Percentiles rank a stretch among this genome's conserved stretches.
Evolutionary conservation across 1,140 invertebrate genomes (phyloP).

Genomic region (Hydropsyche tenuis): DNA sequence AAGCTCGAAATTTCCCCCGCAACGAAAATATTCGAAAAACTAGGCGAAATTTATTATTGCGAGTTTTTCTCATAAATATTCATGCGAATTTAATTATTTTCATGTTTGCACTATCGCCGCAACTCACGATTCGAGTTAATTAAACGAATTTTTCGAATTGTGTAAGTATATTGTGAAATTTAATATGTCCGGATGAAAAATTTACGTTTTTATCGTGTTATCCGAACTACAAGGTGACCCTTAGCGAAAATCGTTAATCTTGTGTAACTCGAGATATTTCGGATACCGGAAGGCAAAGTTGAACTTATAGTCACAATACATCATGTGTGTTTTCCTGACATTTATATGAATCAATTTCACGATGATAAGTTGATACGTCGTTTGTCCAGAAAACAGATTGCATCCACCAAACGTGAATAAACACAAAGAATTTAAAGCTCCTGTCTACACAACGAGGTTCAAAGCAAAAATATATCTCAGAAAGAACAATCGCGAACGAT

Average conservation of each 20-base stretch:
- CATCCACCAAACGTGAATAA: too few species aligned
- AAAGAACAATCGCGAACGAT: slow-evolving; percentile 14
- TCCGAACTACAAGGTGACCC: not conserved
- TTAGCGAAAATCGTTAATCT: slow-evolving; percentile 11
- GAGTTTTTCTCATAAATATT: not conserved
- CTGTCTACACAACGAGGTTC: too few species aligned
- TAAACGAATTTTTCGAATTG: too few species aligned
- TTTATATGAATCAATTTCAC: too few species aligned
- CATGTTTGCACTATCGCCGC: not conserved
- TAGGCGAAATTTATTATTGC: slow-evolving; percentile 16
- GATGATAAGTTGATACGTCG: too few species aligned
- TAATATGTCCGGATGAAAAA: too few species aligned
- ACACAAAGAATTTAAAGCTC: too few species aligned
- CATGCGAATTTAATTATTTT: not conserved
- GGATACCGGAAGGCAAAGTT: not conserved
- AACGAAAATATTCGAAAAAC: slow-evolving; percentile 12
- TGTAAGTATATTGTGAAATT: not conserved
- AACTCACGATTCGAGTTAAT: too few species aligned
- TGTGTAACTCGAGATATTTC: slow-evolving; percentile 2
- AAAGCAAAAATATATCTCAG: too few species aligned
- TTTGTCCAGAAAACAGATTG: too few species aligned
- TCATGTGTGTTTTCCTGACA: too few species aligned
- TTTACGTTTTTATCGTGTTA: not conserved
- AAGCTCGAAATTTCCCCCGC: not conserved
- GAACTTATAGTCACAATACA: too few species aligned